These are phyloP conservation scores for Talpa occidentalis DNA, from an alignment of 2,113 vertebrate genomes.

Conservation along the genomic window DNA sequence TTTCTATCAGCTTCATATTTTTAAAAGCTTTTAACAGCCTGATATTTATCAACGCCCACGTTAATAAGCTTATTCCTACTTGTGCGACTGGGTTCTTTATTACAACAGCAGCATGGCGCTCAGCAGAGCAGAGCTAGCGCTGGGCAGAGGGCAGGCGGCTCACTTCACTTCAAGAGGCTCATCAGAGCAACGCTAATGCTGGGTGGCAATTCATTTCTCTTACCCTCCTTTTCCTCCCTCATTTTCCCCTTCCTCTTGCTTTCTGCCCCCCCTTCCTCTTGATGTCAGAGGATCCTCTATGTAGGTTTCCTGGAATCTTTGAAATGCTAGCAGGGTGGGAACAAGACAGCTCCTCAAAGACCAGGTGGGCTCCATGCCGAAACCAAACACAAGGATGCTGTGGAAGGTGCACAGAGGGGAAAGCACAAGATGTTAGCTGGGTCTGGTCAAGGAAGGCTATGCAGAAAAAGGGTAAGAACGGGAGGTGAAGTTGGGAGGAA, in stretches of 20 bases:
- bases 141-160: background rate
- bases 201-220: background rate
- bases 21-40: background rate
- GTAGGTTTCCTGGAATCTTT: accelerated
- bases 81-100: background rate
- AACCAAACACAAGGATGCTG: background rate
- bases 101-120: background rate
- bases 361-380: too few relatives aligned
- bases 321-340: background rate
- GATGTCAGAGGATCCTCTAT: accelerated
- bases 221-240: background rate
- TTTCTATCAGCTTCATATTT: background rate
- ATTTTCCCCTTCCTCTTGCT: background rate
- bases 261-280: background rate
- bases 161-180: background rate
- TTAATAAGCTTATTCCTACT: background rate
- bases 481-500: background rate
- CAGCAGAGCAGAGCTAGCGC: background rate
- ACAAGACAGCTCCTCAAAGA: background rate
- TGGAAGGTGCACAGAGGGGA: too few relatives aligned
- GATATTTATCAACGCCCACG: background rate
- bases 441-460: background rate
- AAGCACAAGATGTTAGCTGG: background rate
- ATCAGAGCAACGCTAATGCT: background rate
- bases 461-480: background rate